Conservation (phyloP, 2,888 invertebrate species). For the Adela reaumurella region DNA sequence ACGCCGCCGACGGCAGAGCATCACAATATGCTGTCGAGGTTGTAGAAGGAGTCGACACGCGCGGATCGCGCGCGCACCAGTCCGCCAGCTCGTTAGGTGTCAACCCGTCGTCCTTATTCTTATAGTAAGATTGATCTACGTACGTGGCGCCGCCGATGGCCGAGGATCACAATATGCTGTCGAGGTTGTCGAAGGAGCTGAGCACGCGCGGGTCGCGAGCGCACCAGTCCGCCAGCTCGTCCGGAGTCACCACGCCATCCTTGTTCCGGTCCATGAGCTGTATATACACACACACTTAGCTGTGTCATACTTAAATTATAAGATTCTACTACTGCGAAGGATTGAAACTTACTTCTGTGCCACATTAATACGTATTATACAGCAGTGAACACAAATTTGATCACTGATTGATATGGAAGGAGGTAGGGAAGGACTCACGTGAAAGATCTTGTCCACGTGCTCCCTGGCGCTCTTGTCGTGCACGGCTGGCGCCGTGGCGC, state of each 20-base stretch:
- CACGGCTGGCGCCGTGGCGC: conserved; percentile 71
- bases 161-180: conserved; percentile 70
- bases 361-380: not conserved
- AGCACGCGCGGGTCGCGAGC: conserved; percentile 68
- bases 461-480: conserved; percentile 72
- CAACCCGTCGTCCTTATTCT: conserved; percentile 74
- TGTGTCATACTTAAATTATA: not conserved
- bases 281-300: conserved; percentile 14
- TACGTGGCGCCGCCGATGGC: too few species aligned
- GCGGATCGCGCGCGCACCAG: conserved; percentile 64
- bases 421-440: conserved; percentile 61
- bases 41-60: conserved; percentile 59
- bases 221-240: conserved; percentile 78
- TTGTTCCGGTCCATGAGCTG: conserved; percentile 78
- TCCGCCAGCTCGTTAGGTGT: conserved; percentile 69
- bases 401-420: too few species aligned
- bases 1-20: too few species aligned
- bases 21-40: conserved; percentile 64
- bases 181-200: conserved; percentile 66
- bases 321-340: not conserved
- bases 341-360: not conserved
- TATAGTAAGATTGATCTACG: too few species aligned
- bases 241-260: conserved; percentile 76
- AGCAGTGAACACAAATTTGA: too few species aligned
- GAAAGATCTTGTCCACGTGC: conserved; percentile 83